Conservation (phyloP, 2,113 vertebrate genomes). For the Barbus barbus region DNA sequence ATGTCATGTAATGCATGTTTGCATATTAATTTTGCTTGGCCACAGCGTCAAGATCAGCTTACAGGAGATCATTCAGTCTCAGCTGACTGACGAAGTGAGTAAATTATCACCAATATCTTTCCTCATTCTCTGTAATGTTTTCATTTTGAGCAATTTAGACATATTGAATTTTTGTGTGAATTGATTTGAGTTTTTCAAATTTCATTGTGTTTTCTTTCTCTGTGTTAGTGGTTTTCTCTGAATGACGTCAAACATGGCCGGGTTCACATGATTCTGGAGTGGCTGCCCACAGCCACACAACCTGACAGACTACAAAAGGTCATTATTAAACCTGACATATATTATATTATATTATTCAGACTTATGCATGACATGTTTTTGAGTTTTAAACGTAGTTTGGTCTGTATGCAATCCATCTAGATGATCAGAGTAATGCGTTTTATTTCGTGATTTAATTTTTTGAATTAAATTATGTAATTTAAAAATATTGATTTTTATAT, state of each 20-base stretch:
- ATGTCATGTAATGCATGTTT: background rate
- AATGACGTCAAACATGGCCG: constrained; percentile 85
- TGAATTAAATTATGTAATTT: background rate
- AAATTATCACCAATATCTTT: background rate
- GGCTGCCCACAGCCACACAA: constrained; percentile 73
- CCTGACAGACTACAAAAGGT: constrained; percentile 81
- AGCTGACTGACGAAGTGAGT: constrained; percentile 73
- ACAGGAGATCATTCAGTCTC: constrained; percentile 67
- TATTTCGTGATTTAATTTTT: background rate
- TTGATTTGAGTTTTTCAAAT: background rate
- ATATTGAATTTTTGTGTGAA: background rate
- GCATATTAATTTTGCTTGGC: background rate
- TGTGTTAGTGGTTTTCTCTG: constrained; percentile 84
- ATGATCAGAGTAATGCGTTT: background rate
- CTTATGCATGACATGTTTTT: background rate
- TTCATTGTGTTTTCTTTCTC: background rate
- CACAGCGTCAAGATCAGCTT: constrained; percentile 68
- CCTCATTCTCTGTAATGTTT: background rate
- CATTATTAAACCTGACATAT: no score
- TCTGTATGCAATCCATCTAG: background rate
- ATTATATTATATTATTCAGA: background rate
- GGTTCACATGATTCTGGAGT: constrained; percentile 84
- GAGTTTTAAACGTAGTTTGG: background rate
- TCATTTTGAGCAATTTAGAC: background rate
- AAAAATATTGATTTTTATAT: background rate